These are phyloP conservation scores for Gonatopus flavifemur DNA, from an alignment of 1,140 invertebrate species.

Conservation along the genomic window DNA sequence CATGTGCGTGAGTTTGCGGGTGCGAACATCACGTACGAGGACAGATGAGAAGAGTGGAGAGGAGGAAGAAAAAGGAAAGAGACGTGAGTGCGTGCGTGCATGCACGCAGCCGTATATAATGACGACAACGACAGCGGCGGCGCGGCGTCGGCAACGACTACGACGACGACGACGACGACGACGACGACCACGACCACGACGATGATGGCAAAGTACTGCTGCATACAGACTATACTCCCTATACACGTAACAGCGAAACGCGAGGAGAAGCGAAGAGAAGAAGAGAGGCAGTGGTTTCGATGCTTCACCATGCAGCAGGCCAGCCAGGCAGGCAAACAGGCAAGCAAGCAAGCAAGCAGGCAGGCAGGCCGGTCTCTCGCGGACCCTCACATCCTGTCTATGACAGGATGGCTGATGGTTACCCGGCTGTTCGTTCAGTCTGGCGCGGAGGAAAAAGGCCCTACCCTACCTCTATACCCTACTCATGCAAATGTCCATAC, in stretches of 20 bases:
- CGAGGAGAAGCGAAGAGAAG: slow-evolving; percentile 31
- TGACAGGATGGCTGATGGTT: slow-evolving; percentile 49
- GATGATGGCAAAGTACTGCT: no score
- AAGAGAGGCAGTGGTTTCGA: no score
- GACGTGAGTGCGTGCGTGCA: slow-evolving; percentile 4
- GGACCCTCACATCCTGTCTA: slow-evolving; percentile 56
- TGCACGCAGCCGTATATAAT: slow-evolving; percentile 14
- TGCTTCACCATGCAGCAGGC: no score
- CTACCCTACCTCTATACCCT: slow-evolving; percentile 23
- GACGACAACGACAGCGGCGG: slow-evolving; percentile 5
- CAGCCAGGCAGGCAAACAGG: no score
- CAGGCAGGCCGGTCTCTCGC: slow-evolving; percentile 34
- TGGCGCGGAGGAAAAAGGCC: slow-evolving; percentile 33
- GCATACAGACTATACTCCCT: no score
- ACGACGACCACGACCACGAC: no score
- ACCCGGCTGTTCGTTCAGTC: slow-evolving; percentile 29
- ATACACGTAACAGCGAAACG: slow-evolving; percentile 35
- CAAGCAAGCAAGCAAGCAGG: no score
- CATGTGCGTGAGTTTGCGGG: slow-evolving; percentile 7
- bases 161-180: slow-evolving; percentile 4
- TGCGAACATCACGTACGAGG: slow-evolving; percentile 3
- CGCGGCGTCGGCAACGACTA: slow-evolving; percentile 2
- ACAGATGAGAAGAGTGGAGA: slow-evolving; percentile 12
- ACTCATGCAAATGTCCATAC: slow-evolving; percentile 2
- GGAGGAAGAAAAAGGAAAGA: slow-evolving; percentile 13